Percentiles rank a stretch among this genome's conserved stretches.
phyloP scores from a whole-genome alignment of 2,113 vertebrate genomes.

The Callochromis pleurospilus region DNA sequence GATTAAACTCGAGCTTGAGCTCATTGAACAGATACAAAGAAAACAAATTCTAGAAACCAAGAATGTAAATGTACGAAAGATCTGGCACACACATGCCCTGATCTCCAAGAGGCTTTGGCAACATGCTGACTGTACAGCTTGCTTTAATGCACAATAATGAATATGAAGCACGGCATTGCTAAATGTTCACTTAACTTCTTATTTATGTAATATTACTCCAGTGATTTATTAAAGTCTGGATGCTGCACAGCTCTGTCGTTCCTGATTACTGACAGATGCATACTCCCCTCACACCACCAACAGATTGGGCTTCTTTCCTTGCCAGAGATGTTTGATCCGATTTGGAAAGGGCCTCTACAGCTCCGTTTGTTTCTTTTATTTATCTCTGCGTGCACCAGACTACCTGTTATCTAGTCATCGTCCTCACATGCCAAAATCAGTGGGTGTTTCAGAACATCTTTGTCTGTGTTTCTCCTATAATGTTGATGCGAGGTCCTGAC shows the following conservation, averaged over 20 bases:
- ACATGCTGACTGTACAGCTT: background rate
- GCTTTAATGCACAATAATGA: background rate
- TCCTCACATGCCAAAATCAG: background rate
- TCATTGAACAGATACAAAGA: background rate
- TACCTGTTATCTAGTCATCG: conserved; percentile 1
- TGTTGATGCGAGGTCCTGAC: conserved; percentile 36
- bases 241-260: background rate
- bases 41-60: background rate
- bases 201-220: background rate
- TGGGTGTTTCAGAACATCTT: background rate
- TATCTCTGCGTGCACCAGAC: background rate
- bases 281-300: conserved; percentile 7
- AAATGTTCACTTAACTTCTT: background rate
- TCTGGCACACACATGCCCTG: background rate
- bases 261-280: conserved; percentile 25
- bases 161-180: background rate
- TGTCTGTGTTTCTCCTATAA: conserved; percentile 18
- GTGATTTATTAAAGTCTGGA: background rate
- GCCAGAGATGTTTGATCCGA: conserved; percentile 9
- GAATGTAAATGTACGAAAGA: background rate
- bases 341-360: background rate
- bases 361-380: background rate
- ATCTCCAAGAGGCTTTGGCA: background rate
- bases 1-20: background rate
- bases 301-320: background rate